Base-by-base conservation (phyloP, 2,113 vertebrate species). In the Channa argus region DNA sequence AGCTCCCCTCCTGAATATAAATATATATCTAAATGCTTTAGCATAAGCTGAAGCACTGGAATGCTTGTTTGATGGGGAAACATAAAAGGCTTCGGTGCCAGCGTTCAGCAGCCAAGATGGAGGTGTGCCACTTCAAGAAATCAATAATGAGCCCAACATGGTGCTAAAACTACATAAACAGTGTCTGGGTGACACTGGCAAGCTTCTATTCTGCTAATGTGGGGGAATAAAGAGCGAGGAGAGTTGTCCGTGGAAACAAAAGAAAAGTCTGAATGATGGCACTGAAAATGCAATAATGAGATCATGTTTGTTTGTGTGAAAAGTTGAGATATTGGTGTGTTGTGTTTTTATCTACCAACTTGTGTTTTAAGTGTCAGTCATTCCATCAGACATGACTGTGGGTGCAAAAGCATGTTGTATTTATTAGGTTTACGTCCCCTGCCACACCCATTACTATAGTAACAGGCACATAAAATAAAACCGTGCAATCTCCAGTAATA, bases 61-160 rank as follows among this genome's bases (percentile, higher is more conserved):
- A 64, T 44, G 56, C 54, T 50, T 55, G 79, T 86, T 86, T 69
- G 68, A 77, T 24, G 68, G 51, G 63, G 14, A 55, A 24, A 73
- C 63, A 71, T 75, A 83, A 86, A 87, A 74, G 84, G 67, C 58
- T 63, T 49, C 33, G 5, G 71, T n/a, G 36, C 54, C 2, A 7
- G 44, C 60, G 38, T 74, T 59, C 38, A 13, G 58, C 52, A 58
- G 73, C 78, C 82, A 74, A 74, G 66, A 88, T 82, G 85, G 84
- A 88, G 80, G 65, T 33, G 11, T 76, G 88, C 80, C 83, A 84
- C 67, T 80, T 77, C 13, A 64, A 73, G 63, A 83, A 84, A 86
- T 89, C 79, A 88, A 86, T 89, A 88, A 88, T 83, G 82, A 90
- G 84, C 64, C 77, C 59, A 62, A 77, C 62, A 55, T 63, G 70